Percentiles rank a stretch among this genome's conserved stretches.
phyloP scores from a whole-genome alignment of 1,140 invertebrate genomes.

The Leptopilina boulardi region DNA sequence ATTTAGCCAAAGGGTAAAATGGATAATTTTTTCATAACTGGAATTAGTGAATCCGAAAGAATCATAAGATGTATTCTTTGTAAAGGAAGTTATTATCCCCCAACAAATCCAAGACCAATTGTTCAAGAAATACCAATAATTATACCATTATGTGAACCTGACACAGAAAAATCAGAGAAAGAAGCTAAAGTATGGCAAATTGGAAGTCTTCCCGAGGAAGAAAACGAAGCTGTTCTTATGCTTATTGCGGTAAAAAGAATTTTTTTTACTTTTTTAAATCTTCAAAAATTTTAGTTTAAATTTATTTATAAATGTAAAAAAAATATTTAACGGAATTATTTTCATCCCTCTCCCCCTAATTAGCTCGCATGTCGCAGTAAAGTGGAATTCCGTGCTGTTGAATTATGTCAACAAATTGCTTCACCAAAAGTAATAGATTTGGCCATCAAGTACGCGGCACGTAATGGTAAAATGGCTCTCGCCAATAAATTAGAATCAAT shows the following conservation, averaged over 20 bases:
- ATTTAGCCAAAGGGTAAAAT: constrained; percentile 81
- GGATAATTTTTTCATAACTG: constrained; percentile 90
- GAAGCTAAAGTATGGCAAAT: constrained; percentile 86
- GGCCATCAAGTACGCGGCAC: constrained; percentile 91
- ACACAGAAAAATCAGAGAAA: constrained; percentile 87
- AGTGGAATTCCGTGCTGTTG: constrained; percentile 89
- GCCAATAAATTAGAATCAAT: constrained; percentile 83
- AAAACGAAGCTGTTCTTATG: constrained; percentile 89
- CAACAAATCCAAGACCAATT: constrained; percentile 89
- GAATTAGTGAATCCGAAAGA: constrained; percentile 85
- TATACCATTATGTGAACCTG: constrained; percentile 88
- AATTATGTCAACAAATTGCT: constrained; percentile 89
- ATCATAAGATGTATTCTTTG: constrained; percentile 89
- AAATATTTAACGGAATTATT: constrained; percentile 31
- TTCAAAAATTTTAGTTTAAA: constrained; percentile 41
- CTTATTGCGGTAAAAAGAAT: constrained; percentile 87
- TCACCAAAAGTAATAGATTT: constrained; percentile 86
- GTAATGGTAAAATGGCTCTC: constrained; percentile 84
- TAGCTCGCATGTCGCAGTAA: constrained; percentile 89
- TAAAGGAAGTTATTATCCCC: constrained; percentile 91
- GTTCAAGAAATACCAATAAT: constrained; percentile 83
- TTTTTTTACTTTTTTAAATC: background rate
- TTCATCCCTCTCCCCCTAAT: constrained; percentile 60
- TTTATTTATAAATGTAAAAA: too few relatives aligned
- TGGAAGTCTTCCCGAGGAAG: constrained; percentile 78